Evolutionary conservation across 2,113 vertebrate genomes (phyloP).

Genomic region (Vicugna pacos): DNA sequence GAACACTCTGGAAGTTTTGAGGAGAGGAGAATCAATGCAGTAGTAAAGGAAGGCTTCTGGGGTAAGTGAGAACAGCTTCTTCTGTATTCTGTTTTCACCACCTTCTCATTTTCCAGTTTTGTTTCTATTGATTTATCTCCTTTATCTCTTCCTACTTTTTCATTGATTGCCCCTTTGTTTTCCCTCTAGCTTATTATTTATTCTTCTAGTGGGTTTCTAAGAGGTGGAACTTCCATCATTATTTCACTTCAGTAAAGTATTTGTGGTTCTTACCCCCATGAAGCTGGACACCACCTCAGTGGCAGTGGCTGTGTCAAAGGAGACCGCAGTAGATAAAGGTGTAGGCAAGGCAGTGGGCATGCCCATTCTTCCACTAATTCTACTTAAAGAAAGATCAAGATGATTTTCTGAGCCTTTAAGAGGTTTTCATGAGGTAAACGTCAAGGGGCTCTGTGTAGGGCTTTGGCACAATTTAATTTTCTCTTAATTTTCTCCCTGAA

Average conservation of each 20-base stretch:
- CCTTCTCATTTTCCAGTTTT: background rate
- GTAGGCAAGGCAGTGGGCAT: accelerated
- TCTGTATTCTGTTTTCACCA: background rate
- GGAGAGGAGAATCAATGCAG: background rate
- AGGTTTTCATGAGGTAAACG: background rate
- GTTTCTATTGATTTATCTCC: background rate
- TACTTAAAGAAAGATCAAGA: background rate
- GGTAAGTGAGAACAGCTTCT: background rate
- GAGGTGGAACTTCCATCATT: background rate
- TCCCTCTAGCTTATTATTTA: background rate
- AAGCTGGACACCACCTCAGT: accelerated
- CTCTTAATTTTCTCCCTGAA: background rate
- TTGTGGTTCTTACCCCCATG: background rate
- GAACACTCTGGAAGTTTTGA: background rate
- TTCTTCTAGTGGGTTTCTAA: background rate
- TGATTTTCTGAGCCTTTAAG: background rate
- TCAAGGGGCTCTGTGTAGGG: background rate
- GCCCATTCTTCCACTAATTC: background rate
- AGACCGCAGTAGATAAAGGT: background rate
- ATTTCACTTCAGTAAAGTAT: background rate
- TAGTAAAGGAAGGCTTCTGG: background rate
- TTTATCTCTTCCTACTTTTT: background rate
- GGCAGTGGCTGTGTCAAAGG: background rate
- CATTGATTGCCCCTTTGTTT: background rate
- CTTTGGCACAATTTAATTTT: background rate